A percentile compares a stretch with the other conserved stretches of the same genome.
Evolutionary conservation across 2,888 invertebrate genomes (phyloP).

Genomic region (Patella ulyssiponensis): DNA sequence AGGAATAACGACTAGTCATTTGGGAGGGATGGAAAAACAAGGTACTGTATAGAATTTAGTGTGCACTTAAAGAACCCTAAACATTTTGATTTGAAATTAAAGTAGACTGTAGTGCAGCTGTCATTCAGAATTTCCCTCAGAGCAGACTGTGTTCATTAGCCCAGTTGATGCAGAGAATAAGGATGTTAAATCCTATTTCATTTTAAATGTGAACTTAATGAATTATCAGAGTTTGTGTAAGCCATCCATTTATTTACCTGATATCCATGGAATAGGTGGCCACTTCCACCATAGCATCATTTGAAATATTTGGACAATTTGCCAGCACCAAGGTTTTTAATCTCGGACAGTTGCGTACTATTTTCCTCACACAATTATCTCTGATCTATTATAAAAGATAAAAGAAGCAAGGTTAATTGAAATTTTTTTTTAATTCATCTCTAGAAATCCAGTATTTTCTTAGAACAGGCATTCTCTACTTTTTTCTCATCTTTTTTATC

Average conservation of each 20-base stretch:
- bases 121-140: neutral
- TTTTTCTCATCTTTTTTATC: too few relatives aligned
- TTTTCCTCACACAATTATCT: conserved; percentile 61
- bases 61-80: too few relatives aligned
- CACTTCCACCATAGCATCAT: conserved; percentile 62
- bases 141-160: neutral
- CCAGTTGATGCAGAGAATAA: too few relatives aligned
- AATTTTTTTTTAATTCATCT: too few relatives aligned
- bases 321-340: conserved; percentile 63
- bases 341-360: conserved; percentile 64
- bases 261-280: conserved; percentile 62
- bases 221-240: neutral
- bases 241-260: conserved; percentile 43
- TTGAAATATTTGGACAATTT: conserved; percentile 67
- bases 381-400: conserved; percentile 47
- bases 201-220: neutral
- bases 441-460: neutral
- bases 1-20: too few relatives aligned
- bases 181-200: too few relatives aligned
- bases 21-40: too few relatives aligned
- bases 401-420: too few relatives aligned
- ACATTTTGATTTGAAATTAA: too few relatives aligned
- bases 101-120: too few relatives aligned
- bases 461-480: neutral
- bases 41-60: too few relatives aligned